Evolutionary conservation across 2,797 vertebrate species (phyloP).

Genomic region (Eurystomus glaucurus): DNA sequence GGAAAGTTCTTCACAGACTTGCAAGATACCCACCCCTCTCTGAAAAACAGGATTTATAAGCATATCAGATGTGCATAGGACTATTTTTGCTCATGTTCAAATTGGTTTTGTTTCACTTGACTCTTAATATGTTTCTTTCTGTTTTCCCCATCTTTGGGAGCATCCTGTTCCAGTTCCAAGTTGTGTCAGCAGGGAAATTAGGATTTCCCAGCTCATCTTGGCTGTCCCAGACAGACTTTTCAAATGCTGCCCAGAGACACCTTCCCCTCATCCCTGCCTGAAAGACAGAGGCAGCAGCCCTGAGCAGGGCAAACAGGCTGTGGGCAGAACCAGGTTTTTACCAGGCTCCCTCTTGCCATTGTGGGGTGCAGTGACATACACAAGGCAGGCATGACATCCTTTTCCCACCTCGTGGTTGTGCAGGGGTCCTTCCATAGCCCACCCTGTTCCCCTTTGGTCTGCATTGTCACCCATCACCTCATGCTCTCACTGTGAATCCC

Average conservation of each 20-base stretch:
- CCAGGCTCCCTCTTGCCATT: neutral
- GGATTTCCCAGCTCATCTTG: neutral
- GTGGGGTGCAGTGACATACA: accelerated
- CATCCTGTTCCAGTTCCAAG: neutral
- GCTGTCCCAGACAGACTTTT: neutral
- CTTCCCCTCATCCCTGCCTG: accelerated
- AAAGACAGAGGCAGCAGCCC: neutral
- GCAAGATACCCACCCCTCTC: neutral
- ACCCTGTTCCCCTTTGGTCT: accelerated
- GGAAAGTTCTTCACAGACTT: neutral
- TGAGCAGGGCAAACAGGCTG: accelerated
- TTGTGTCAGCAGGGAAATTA: neutral
- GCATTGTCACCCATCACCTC: neutral
- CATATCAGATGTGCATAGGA: accelerated
- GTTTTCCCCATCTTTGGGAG: neutral
- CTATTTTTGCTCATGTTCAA: neutral
- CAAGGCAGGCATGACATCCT: neutral
- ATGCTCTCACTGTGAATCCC: accelerated
- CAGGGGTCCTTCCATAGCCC: neutral
- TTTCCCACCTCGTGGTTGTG: neutral
- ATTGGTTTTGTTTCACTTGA: neutral
- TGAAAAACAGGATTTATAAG: neutral
- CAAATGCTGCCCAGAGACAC: neutral
- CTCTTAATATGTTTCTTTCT: neutral
- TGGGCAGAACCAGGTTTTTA: neutral